Base-by-base conservation (phyloP, 2,888 invertebrate species). In the Melanchra persicariae region DNA sequence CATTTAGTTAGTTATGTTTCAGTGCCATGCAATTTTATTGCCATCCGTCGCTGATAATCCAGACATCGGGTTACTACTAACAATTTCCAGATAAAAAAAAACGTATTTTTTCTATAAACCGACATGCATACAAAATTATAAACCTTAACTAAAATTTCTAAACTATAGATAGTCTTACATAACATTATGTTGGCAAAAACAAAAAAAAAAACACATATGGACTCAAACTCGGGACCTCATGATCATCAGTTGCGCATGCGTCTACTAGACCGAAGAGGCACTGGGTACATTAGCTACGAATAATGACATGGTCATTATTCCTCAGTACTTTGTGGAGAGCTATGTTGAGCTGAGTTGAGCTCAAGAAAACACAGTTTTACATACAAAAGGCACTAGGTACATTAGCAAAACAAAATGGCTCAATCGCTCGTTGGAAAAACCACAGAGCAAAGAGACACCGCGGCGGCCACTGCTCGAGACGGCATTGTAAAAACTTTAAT, bases 381-480 rank as follows among this genome's bases (percentile, higher is more conserved):
- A 77, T 77, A 62, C 62, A 72, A 77, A 77, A 77, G 77, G 72
- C 52, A 52, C 37, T 4, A 37, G 52, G 37, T 10, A 66, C 62
- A 72, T 77, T 77, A 77, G 77, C 77, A 77, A 77, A 66, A 72
- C 77, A 77, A 77, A 77, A 77, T 58, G 54, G 76, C 24, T 60
- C n/a, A 70, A 55, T 45, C 57, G 63, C 19, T 64, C 57, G 60
- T 47, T 51, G 26, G 22, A 8, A 4, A 37, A 15, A 3, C 22
- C 22, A 57, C 15, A 57, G 57, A 57, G 8, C 8, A 22, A 1
- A 3, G 12, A 37, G 3, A 7, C 15, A 1, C 49, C 10, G 1
- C 1, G 24, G 24, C 24, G 51, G 15, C 4, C 1, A 24, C 51
- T 24, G 51, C 17, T 51, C 3, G 24, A 24, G 7, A 51, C 6